Conservation (phyloP, 1,140 invertebrate species). For the Oedothorax gibbosus region DNA sequence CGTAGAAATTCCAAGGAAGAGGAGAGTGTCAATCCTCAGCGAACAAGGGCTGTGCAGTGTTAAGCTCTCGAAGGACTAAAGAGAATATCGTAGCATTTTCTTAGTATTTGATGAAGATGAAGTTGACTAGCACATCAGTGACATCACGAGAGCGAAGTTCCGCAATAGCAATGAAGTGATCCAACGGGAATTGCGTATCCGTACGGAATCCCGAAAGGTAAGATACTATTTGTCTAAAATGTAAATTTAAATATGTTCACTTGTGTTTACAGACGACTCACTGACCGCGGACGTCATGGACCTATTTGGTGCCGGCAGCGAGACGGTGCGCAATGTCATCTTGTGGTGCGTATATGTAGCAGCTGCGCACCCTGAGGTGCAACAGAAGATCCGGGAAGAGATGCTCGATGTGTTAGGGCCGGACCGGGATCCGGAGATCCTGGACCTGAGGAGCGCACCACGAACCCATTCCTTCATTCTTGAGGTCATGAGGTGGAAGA, state of each 20-base stretch:
- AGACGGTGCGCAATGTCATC: constrained; percentile 67
- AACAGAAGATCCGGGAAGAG: constrained; percentile 70
- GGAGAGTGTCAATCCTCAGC: too few species aligned
- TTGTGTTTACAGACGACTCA: constrained; percentile 24
- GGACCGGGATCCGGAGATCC: constrained; percentile 55
- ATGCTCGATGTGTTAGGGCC: constrained; percentile 73
- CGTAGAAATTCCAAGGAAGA: too few species aligned
- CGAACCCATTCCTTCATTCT: constrained; percentile 26
- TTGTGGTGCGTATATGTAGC: constrained; percentile 66
- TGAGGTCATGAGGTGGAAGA: constrained; percentile 37
- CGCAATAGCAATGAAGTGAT: too few species aligned
- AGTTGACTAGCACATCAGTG: too few species aligned
- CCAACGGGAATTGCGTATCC: too few species aligned
- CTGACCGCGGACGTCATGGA: constrained; percentile 57
- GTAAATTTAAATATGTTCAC: background rate
- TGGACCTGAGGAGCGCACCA: constrained; percentile 41
- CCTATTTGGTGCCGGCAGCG: constrained; percentile 66
- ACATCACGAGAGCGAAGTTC: too few species aligned
- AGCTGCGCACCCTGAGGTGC: constrained; percentile 67
- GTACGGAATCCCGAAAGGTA: too few species aligned
- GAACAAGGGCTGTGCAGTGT: too few species aligned
- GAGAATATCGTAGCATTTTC: too few species aligned
- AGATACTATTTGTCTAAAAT: background rate
- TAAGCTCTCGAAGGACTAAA: too few species aligned
- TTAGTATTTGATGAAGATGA: too few species aligned